phyloP scores from a whole-genome alignment of 2,888 invertebrate genomes.

The Pseudoips prasinana region DNA sequence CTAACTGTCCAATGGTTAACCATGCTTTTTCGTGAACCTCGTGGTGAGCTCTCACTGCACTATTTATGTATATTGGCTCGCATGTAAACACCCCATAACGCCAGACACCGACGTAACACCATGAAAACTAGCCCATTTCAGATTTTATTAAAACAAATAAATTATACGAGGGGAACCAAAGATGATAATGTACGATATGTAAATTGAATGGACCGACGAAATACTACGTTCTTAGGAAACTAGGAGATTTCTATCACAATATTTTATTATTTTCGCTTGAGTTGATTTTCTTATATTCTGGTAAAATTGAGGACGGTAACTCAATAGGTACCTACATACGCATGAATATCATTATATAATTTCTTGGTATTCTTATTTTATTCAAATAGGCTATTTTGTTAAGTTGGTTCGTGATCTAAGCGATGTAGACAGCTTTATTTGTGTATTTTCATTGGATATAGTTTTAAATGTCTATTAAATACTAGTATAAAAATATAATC shows the following conservation, averaged over 20 bases:
- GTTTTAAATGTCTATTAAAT: no score
- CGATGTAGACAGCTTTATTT: not conserved
- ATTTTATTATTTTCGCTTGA: slow-evolving; percentile 29
- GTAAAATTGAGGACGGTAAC: slow-evolving; percentile 20
- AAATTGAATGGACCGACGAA: slow-evolving; percentile 46
- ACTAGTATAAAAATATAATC: no score
- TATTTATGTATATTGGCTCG: slow-evolving; percentile 45
- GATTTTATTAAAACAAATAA: slow-evolving; percentile 65
- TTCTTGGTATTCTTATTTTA: slow-evolving; percentile 19
- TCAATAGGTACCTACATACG: slow-evolving; percentile 22
- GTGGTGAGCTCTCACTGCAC: slow-evolving; percentile 21
- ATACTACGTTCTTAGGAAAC: slow-evolving; percentile 33
- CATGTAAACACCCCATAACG: slow-evolving; percentile 76
- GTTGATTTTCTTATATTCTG: slow-evolving; percentile 25
- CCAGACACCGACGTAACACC: slow-evolving; percentile 56
- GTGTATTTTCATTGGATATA: no score
- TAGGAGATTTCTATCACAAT: slow-evolving; percentile 28
- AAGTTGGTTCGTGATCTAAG: slow-evolving; percentile 3
- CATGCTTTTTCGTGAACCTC: no score
- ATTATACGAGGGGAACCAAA: slow-evolving; percentile 42
- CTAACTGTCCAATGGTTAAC: no score
- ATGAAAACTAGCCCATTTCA: slow-evolving; percentile 68
- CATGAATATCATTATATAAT: slow-evolving; percentile 6
- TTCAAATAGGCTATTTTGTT: slow-evolving; percentile 15
- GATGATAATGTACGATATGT: slow-evolving; percentile 49